Evolutionary conservation across 2,797 vertebrate species (phyloP).

Genomic region (Dicrostonyx torquatus): DNA sequence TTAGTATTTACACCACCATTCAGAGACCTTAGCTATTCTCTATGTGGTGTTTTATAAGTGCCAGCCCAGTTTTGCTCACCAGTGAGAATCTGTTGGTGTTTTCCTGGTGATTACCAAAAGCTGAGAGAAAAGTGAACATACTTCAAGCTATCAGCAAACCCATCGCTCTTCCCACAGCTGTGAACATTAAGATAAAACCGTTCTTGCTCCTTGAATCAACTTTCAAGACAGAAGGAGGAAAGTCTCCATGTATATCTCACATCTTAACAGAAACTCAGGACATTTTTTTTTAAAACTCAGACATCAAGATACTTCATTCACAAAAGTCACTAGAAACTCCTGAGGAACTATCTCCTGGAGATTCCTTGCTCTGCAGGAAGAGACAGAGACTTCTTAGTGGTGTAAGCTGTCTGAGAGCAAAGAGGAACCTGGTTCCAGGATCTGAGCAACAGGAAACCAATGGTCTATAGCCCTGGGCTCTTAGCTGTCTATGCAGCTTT

Average conservation of each 20-base stretch:
- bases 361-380: accelerated
- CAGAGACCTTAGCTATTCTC: background rate
- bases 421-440: background rate
- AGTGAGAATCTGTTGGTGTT: too few species aligned
- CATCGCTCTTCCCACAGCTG: accelerated
- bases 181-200: background rate
- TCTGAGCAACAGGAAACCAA: accelerated
- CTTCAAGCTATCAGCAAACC: background rate
- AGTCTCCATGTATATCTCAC: background rate
- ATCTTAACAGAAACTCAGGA: background rate
- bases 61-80: background rate
- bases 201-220: background rate
- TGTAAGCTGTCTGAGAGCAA: accelerated
- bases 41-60: background rate
- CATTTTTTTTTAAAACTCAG: background rate
- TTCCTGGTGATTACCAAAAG: background rate
- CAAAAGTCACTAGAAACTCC: background rate
- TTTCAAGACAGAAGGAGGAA: background rate
- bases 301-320: background rate
- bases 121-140: background rate
- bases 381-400: accelerated
- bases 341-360: background rate
- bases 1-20: background rate
- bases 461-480: background rate
- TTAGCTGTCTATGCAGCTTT: background rate